Evolutionary conservation across 1,140 invertebrate genomes (phyloP).

Genomic region (Drosophila saltans): DNA sequence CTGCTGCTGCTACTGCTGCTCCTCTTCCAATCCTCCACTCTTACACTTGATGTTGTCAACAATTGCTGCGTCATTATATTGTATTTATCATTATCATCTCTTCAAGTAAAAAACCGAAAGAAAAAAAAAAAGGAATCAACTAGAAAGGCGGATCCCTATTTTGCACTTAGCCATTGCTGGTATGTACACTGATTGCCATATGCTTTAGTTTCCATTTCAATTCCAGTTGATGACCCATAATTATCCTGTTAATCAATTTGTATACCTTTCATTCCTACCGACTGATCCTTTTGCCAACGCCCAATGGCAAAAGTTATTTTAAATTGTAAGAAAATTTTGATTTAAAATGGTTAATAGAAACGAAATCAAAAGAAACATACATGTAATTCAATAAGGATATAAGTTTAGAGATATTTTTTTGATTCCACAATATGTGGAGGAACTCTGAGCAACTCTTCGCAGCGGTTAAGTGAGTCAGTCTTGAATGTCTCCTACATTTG

Average conservation of each 20-base stretch:
- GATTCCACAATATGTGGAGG: too few species aligned
- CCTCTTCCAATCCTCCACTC: slow-evolving; percentile 11
- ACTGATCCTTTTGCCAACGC: too few species aligned
- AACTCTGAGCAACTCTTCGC: too few species aligned
- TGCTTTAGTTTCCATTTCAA: not conserved
- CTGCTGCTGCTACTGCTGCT: not conserved
- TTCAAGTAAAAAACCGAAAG: slow-evolving; percentile 2
- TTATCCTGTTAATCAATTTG: not conserved
- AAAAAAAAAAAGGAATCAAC: not conserved
- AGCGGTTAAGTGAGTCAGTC: too few species aligned
- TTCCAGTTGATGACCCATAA: not conserved
- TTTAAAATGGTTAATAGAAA: too few species aligned
- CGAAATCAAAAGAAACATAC: too few species aligned
- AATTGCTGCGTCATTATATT: slow-evolving; percentile 73
- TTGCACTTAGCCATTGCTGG: not conserved
- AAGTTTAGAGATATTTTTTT: too few species aligned
- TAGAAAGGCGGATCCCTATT: not conserved
- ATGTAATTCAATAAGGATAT: too few species aligned
- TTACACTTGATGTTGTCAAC: slow-evolving; percentile 75
- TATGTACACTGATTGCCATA: not conserved
- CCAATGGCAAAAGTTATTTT: too few species aligned
- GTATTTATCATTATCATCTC: slow-evolving; percentile 75
- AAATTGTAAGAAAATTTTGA: too few species aligned
- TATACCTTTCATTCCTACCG: not conserved
- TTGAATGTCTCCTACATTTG: too few species aligned